Base-by-base conservation (phyloP, 2,797 vertebrate species). In the Falco berigora region DNA sequence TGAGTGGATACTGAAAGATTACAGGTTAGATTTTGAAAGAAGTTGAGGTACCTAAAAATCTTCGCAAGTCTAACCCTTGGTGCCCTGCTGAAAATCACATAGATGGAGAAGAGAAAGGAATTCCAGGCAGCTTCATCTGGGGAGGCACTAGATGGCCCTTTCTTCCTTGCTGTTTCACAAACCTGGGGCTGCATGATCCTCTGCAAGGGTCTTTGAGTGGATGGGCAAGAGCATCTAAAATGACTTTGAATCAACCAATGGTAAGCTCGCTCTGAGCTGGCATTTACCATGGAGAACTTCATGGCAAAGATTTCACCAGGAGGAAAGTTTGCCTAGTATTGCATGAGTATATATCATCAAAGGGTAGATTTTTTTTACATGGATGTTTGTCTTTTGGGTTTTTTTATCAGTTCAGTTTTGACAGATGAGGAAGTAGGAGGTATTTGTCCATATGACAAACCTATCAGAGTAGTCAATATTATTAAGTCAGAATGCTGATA, bases 191-290 rank as follows among this genome's bases (percentile, higher is more conserved):
- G 22, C 17, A 0, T 5, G 49, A 58, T 10, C 49, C 59, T 18
- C 34, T 30, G 30, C 22, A 27, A 53, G 17, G 15, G 28, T 2
- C 47, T 67, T 7, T 6, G 56, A n/a, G 40, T 1, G 0, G 3
- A 2, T 4, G 28, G 72, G 28, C 38, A 64, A 18, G 9, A 16
- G n/a, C 21, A 15, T 24, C 18, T n/a, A 24, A 4, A 8, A 3
- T 30, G 44, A 3, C 32, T 55, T 50, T 18, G 42, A 32, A 19
- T 32, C 61, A 12, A 25, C 27, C 49, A 8, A 0, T 8, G 32
- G 27, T 15, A 21, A 84, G n/a, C 25, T 42, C 47, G 32, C 1
- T 3, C 15, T 10, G 67, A 68, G 50, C 19, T 72, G 62, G 74
- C n/a, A 42, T 64, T 86, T 59, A 50, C 14, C 58, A 58, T n/a